Conservation (phyloP, 2,888 invertebrate genomes). For the Netelia fuscicornis region DNA sequence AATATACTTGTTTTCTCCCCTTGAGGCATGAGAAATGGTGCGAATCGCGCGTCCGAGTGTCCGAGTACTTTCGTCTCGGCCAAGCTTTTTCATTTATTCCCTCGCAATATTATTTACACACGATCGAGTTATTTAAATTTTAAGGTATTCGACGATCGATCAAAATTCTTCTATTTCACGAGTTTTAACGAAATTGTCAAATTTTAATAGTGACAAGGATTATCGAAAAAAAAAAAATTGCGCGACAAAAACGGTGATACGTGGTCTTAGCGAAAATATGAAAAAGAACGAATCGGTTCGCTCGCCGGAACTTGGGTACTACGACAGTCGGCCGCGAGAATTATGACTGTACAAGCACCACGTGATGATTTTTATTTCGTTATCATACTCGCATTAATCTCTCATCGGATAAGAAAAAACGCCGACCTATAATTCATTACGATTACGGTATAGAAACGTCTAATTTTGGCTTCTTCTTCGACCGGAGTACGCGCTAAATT, state of each 20-base stretch:
- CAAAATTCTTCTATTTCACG: not conserved
- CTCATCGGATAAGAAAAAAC: slow-evolving; percentile 71
- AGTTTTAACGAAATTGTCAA: not conserved
- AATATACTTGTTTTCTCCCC: not conserved
- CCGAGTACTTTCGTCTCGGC: not conserved
- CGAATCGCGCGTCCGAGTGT: slow-evolving; percentile 50
- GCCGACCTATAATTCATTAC: slow-evolving; percentile 67
- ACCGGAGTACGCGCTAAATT: slow-evolving; percentile 65
- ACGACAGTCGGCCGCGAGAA: slow-evolving; percentile 40
- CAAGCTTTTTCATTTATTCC: not conserved
- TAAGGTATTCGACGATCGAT: not conserved
- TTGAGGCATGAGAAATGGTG: slow-evolving; percentile 48
- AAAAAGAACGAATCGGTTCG: slow-evolving; percentile 24
- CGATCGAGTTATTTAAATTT: slow-evolving; percentile 39
- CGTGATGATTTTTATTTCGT: slow-evolving; percentile 34
- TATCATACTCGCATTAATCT: slow-evolving; percentile 46
- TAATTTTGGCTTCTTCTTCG: slow-evolving; percentile 59
- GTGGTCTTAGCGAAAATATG: slow-evolving; percentile 36
- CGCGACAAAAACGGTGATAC: too few species aligned
- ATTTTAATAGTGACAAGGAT: not conserved
- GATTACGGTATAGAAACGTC: slow-evolving; percentile 71
- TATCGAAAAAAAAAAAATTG: not conserved
- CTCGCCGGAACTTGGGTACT: not conserved
- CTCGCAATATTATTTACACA: slow-evolving; percentile 1
- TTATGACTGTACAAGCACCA: slow-evolving; percentile 56